Conservation (phyloP, 2,888 invertebrate species). For the Nomada lathburiana region DNA sequence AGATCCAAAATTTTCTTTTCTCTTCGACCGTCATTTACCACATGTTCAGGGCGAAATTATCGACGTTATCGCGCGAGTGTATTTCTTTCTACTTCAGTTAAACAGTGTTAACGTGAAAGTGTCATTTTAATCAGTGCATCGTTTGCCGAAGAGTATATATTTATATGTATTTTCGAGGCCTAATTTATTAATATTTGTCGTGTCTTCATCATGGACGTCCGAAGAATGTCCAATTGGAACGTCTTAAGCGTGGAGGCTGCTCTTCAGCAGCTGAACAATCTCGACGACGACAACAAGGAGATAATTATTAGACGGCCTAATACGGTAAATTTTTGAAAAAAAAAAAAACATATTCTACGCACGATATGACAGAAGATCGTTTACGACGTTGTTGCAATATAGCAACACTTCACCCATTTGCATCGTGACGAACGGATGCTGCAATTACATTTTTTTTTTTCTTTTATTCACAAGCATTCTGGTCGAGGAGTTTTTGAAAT, state of each 20-base stretch:
- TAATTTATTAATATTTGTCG: conserved; percentile 15
- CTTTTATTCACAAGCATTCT: not conserved
- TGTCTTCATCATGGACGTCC: conserved; percentile 75
- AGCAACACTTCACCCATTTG: no score
- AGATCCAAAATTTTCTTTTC: not conserved
- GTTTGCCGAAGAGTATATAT: not conserved
- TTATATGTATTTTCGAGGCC: no score
- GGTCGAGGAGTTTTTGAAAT: no score
- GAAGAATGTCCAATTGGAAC: conserved; percentile 84
- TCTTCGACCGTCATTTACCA: not conserved
- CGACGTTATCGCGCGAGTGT: conserved; percentile 21
- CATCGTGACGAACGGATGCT: not conserved
- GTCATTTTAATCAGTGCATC: not conserved
- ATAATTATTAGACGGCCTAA: conserved; percentile 73
- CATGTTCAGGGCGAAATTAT: not conserved
- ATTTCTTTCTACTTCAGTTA: not conserved
- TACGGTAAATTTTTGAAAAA: conserved; percentile 75
- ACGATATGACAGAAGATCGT: no score
- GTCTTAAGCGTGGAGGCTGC: conserved; percentile 83
- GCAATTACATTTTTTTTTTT: not conserved
- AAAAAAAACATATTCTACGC: not conserved
- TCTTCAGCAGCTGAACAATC: conserved; percentile 79
- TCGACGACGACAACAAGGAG: conserved; percentile 74
- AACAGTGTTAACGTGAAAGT: conserved; percentile 9
- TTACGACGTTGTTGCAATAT: not conserved